A percentile compares a stretch with the other conserved stretches of the same genome.
These are phyloP conservation scores for Picus viridis DNA, from an alignment of 2,797 vertebrate genomes.

Conservation along the genomic window DNA sequence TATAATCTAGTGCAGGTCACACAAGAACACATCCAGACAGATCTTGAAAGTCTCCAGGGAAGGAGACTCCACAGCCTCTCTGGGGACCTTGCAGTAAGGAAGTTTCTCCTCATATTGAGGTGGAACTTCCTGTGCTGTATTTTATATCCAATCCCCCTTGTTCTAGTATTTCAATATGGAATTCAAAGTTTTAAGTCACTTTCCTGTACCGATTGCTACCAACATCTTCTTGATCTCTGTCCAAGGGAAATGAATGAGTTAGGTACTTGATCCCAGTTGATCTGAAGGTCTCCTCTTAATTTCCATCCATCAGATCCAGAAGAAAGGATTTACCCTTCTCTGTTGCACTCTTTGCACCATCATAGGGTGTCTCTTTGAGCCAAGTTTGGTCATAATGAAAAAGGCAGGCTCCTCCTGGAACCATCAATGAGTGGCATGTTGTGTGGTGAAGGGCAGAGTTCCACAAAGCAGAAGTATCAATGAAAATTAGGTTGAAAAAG, in stretches of 20 bases:
- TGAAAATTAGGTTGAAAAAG: not conserved
- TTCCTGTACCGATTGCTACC: not conserved
- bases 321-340: not conserved
- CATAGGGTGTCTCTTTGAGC: not conserved
- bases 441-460: not conserved
- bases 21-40: no score
- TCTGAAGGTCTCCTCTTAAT: not conserved
- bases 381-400: not conserved
- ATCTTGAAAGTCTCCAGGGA: no score
- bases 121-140: no score
- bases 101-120: no score
- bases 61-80: no score
- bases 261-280: not conserved
- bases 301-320: not conserved
- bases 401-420: not conserved
- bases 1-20: no score
- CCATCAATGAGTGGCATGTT: accelerated
- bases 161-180: not conserved
- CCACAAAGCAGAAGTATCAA: not conserved
- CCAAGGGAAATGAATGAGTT: not conserved
- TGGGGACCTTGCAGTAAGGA: no score
- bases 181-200: not conserved
- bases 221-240: not conserved
- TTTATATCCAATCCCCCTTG: no score
- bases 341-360: not conserved